Evolutionary conservation across 92 coral and sea anemone species (phyloP).

Genomic region (Ricordea florida): DNA sequence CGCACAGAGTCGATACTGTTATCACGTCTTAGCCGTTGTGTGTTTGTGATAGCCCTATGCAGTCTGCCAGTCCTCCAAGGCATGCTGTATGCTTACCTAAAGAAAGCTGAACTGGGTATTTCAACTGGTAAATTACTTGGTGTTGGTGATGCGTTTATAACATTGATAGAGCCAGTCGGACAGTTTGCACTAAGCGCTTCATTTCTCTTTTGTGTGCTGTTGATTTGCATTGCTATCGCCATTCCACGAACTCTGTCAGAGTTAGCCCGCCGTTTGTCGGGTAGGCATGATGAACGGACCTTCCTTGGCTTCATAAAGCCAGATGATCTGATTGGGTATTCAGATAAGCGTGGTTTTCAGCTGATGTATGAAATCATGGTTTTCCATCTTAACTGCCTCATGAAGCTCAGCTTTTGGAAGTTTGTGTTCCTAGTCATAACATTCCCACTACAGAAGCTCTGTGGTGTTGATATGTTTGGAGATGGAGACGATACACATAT

Average conservation of each 20-base stretch:
- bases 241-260: conserved; percentile 94
- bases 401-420: conserved; percentile 83
- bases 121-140: conserved; percentile 53
- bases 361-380: conserved; percentile 94
- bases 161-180: conserved; percentile 54
- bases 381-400: conserved; percentile 83
- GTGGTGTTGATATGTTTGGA: conserved; percentile 31
- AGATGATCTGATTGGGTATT: conserved; percentile 56
- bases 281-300: conserved; percentile 81
- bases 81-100: conserved; percentile 58
- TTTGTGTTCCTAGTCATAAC: conserved; percentile 67
- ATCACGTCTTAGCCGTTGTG: conserved; percentile 90
- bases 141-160: conserved; percentile 83
- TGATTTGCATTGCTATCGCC: conserved; percentile 85
- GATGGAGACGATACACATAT: conserved; percentile 3
- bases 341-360: conserved; percentile 92
- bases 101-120: conserved; percentile 71
- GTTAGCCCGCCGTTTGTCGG: conserved; percentile 88
- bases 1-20: conserved; percentile 67
- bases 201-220: conserved; percentile 80
- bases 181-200: conserved; percentile 55
- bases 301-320: conserved; percentile 93
- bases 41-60: conserved; percentile 76
- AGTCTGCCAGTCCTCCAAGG: conserved; percentile 83
- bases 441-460: conserved; percentile 69